Percentiles rank a stretch among this genome's conserved stretches.
phyloP scores from a whole-genome alignment of 2,888 invertebrate genomes.

The Apotomis capreana region DNA sequence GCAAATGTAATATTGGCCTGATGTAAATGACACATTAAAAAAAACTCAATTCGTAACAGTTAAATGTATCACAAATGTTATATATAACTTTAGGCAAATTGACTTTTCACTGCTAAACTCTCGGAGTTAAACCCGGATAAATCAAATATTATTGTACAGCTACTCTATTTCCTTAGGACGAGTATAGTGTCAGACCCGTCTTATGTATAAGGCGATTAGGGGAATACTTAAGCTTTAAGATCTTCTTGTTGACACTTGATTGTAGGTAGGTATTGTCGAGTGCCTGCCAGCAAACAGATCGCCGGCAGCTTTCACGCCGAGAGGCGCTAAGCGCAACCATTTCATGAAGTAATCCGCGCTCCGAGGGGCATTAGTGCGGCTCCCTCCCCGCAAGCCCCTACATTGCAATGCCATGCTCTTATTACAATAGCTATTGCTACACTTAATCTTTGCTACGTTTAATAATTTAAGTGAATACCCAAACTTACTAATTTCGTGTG shows the following conservation, averaged over 20 bases:
- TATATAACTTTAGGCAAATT: not conserved
- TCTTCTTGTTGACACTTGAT: slow-evolving; percentile 61
- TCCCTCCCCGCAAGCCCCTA: slow-evolving; percentile 47
- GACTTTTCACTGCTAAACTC: not conserved
- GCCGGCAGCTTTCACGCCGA: slow-evolving; percentile 69
- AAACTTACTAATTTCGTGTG: not conserved
- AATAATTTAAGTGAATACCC: slow-evolving; percentile 8
- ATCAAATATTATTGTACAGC: not conserved
- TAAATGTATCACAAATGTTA: too few species aligned
- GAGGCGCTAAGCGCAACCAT: slow-evolving; percentile 72
- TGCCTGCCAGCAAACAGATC: slow-evolving; percentile 68
- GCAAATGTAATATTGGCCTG: too few species aligned
- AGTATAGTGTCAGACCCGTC: slow-evolving; percentile 32
- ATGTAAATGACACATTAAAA: too few species aligned
- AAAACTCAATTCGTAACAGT: too few species aligned
- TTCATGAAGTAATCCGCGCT: slow-evolving; percentile 75
- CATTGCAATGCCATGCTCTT: slow-evolving; percentile 63
- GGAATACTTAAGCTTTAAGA: slow-evolving; percentile 42
- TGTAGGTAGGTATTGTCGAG: slow-evolving; percentile 54
- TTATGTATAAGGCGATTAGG: slow-evolving; percentile 38
- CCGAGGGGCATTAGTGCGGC: slow-evolving; percentile 68
- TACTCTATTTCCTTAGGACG: slow-evolving; percentile 29
- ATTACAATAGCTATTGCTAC: slow-evolving; percentile 54
- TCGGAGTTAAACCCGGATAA: not conserved
- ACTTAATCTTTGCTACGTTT: slow-evolving; percentile 39